A percentile compares a stretch with the other conserved stretches of the same genome.
These are phyloP conservation scores for Premnoplex brunnescens DNA, from an alignment of 2,797 vertebrate genomes.

Conservation along the genomic window DNA sequence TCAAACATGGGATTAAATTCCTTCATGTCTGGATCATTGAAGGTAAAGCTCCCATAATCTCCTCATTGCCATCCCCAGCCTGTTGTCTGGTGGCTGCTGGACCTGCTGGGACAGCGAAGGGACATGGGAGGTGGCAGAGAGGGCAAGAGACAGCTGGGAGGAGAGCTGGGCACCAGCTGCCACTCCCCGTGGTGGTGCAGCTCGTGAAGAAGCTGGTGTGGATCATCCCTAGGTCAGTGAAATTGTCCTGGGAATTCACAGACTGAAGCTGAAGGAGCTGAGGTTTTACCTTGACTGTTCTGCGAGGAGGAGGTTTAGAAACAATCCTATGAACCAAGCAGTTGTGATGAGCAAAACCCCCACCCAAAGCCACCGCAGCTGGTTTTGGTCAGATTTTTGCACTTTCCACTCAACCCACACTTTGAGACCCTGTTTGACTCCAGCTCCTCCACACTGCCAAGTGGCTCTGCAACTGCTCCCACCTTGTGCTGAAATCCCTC, in stretches of 20 bases:
- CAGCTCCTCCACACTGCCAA: neutral
- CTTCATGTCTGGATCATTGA: conserved; percentile 34
- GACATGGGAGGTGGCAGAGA: neutral
- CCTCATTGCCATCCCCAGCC: neutral
- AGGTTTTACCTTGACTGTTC: neutral
- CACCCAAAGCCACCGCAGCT: neutral
- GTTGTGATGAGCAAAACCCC: neutral
- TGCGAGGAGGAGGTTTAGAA: neutral
- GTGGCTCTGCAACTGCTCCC: neutral
- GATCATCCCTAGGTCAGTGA: neutral
- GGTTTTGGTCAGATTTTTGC: neutral
- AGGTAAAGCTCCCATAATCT: conserved; percentile 53
- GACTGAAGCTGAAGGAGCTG: neutral
- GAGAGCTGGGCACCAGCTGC: neutral
- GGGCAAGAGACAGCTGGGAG: fast-evolving
- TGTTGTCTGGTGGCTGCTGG: neutral
- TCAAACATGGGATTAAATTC: conserved; percentile 54
- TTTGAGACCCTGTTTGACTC: neutral
- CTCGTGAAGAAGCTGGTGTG: neutral
- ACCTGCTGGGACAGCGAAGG: neutral
- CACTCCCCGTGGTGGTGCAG: fast-evolving
- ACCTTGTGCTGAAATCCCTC: fast-evolving
- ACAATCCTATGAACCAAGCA: neutral
- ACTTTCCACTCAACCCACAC: neutral
- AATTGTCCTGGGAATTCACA: neutral